phyloP scores from a whole-genome alignment of 1,140 invertebrate species.

The Drosophila bipectinata region DNA sequence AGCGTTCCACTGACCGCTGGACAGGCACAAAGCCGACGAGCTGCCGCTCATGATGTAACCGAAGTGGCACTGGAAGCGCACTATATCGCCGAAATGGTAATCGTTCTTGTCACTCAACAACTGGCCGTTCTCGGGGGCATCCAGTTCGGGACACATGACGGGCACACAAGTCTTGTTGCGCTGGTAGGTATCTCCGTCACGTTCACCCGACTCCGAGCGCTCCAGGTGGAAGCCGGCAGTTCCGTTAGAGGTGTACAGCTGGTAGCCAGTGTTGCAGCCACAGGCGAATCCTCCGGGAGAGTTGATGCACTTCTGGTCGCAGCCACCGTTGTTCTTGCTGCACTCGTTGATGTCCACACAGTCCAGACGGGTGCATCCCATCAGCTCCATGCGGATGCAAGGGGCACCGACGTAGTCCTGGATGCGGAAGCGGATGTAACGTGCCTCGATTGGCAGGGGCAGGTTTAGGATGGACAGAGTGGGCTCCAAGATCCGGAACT shows the following conservation, averaged over 20 bases:
- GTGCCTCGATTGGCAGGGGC: conserved; percentile 95
- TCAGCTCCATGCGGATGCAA: conserved; percentile 95
- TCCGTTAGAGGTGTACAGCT: conserved; percentile 94
- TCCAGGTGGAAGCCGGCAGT: conserved; percentile 95
- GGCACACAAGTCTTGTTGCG: conserved; percentile 98
- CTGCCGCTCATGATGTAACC: conserved; percentile 96
- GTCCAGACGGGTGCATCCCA: conserved; percentile 96
- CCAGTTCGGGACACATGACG: conserved; percentile 93
- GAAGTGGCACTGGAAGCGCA: conserved; percentile 97
- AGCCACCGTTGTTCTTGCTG: conserved; percentile 94
- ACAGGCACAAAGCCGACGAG: conserved; percentile 93
- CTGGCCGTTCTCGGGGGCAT: conserved; percentile 94
- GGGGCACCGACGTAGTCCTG: conserved; percentile 94
- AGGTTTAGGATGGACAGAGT: conserved; percentile 95
- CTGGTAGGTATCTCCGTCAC: conserved; percentile 93
- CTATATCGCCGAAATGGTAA: conserved; percentile 95
- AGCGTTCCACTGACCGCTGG: conserved; percentile 96
- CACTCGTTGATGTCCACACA: conserved; percentile 98
- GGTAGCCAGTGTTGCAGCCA: conserved; percentile 95
- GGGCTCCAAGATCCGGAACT: conserved; percentile 94
- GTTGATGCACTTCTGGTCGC: conserved; percentile 97
- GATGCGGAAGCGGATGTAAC: conserved; percentile 94
- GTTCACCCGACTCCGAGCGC: conserved; percentile 92
- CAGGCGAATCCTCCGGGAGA: conserved; percentile 94
- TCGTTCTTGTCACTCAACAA: conserved; percentile 91